phyloP scores from a whole-genome alignment of 2,113 vertebrate species.

The Mola mola region DNA sequence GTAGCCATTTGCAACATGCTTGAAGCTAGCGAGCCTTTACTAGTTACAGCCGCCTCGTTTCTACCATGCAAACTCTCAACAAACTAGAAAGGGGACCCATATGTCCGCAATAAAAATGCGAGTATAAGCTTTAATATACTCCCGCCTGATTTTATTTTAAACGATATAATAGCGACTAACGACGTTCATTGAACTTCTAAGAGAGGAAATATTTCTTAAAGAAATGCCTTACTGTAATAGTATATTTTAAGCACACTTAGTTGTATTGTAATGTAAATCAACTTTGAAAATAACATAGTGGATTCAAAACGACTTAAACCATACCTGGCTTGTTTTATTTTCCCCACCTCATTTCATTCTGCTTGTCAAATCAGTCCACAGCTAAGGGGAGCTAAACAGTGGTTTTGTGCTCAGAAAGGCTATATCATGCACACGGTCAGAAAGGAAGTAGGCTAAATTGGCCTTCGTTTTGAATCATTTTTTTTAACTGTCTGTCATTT shows the following conservation, averaged over 20 bases:
- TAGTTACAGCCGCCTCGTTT: constrained; percentile 47
- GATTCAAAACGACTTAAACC: no score
- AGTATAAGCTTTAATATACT: no score
- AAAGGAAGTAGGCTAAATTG: not conserved
- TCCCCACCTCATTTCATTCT: not conserved
- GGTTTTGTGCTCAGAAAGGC: no score
- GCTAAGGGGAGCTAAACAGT: no score
- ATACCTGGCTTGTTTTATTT: no score
- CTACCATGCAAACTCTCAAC: constrained; percentile 24
- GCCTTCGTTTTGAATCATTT: not conserved
- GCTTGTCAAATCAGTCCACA: no score
- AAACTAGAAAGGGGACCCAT: constrained; percentile 3
- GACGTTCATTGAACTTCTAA: not conserved
- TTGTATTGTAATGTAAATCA: no score
- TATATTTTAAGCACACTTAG: no score
- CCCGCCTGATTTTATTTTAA: not conserved
- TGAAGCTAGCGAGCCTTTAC: not conserved
- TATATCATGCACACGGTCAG: not conserved
- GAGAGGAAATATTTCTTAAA: not conserved
- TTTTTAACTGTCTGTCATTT: not conserved
- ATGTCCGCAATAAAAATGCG: no score
- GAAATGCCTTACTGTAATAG: no score
- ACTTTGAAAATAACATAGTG: no score
- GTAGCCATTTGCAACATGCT: not conserved
- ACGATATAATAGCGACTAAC: no score